phyloP scores from a whole-genome alignment of 2,888 invertebrate species.

The Nudaria mundana region DNA sequence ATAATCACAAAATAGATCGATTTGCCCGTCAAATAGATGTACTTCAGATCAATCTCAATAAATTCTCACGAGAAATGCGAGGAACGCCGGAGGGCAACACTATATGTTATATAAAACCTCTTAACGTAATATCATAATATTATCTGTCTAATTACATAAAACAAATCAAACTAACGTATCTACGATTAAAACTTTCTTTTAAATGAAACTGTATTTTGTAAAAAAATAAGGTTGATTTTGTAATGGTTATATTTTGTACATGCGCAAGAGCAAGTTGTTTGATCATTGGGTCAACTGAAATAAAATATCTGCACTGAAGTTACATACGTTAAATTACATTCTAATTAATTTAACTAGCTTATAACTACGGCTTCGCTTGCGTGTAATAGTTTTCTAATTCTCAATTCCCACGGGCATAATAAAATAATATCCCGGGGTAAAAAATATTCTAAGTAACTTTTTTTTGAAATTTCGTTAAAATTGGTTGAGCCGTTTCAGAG shows the following conservation, averaged over 20 bases:
- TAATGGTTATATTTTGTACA: conserved; percentile 8
- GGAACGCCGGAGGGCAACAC: conserved; percentile 18
- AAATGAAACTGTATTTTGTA: not conserved
- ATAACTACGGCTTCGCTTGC: too few relatives aligned
- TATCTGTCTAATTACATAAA: conserved; percentile 21
- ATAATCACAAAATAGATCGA: not conserved
- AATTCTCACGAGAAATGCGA: conserved; percentile 24
- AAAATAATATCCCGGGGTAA: too few relatives aligned
- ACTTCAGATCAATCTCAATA: not conserved
- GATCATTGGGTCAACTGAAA: conserved; percentile 28
- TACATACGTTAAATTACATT: too few relatives aligned
- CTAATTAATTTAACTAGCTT: too few relatives aligned
- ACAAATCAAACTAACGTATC: not conserved
- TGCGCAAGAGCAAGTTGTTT: conserved; percentile 22
- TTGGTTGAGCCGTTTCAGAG: too few relatives aligned
- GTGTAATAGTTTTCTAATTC: too few relatives aligned
- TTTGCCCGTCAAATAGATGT: conserved; percentile 3
- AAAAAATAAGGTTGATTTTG: not conserved
- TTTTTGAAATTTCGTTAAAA: too few relatives aligned
- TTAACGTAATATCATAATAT: conserved; percentile 30
- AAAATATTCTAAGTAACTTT: too few relatives aligned
- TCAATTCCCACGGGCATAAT: too few relatives aligned
- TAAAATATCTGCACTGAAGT: too few relatives aligned
- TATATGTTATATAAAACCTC: conserved; percentile 24
- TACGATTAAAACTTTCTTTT: conserved; percentile 1